phyloP scores from a whole-genome alignment of 2,888 invertebrate genomes.

The Rugalucina vietnamica region DNA sequence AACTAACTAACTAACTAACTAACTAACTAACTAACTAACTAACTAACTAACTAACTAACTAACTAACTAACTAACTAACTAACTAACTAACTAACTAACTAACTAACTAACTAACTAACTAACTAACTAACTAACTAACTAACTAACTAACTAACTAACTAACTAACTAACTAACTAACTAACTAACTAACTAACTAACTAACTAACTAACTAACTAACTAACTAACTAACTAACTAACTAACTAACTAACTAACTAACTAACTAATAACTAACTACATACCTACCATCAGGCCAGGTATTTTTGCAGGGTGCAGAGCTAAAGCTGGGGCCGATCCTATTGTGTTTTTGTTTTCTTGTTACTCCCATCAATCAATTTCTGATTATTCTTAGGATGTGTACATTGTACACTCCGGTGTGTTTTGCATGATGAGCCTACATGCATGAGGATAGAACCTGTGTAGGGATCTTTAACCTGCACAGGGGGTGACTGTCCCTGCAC shows the following conservation, averaged over 20 bases:
- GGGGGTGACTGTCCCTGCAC: no score
- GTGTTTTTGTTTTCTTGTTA: no score
- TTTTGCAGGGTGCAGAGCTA: no score
- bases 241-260: conserved; percentile 14
- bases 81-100: background rate
- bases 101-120: background rate
- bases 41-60: background rate
- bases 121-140: background rate
- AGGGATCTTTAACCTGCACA: no score
- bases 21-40: background rate
- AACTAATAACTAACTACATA: conserved; percentile 7
- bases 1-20: background rate
- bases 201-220: conserved; percentile 14
- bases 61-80: background rate
- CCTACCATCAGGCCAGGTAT: no score
- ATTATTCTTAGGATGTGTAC: no score
- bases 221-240: conserved; percentile 14
- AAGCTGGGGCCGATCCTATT: no score
- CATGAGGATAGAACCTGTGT: no score
- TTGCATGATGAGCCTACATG: no score
- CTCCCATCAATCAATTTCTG: no score
- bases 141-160: background rate
- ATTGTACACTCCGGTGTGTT: no score
- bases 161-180: background rate
- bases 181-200: background rate